Evolutionary conservation across 2,113 vertebrate genomes (phyloP), one percentile per base, ranked within the genome.

Genomic region (Microtus montanus): DNA sequence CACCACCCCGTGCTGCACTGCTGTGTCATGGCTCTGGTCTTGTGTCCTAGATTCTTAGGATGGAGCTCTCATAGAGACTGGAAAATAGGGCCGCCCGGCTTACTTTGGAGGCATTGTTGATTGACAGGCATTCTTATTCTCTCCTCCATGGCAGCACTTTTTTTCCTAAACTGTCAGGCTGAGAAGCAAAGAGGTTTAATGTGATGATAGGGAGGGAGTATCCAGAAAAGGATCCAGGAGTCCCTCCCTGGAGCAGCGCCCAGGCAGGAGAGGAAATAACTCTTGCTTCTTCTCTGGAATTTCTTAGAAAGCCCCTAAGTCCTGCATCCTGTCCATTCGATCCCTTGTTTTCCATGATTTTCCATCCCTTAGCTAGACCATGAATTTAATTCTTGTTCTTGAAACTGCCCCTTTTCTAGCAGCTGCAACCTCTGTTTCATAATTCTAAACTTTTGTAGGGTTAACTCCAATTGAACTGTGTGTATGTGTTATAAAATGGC

Each of bases 21-120:
- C 85, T 61, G 15, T 30, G 12, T 35, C 0, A 5, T 3, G 3
- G 19, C 87, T 58, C 30, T 49, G 71, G 47, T 75, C 15, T 52
- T 33, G 44, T 12, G 41, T 78, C 54, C 78, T 89, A 75, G 89
- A 49, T 90, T 82, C 87, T 75, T 38, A 52, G 87, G 70, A 30
- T 82, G 44, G 94, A 85, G 63, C 94, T 77, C 71, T 80, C n/a
- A 44, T 33, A 38, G 95, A 89, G 78, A 22, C 94, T 24, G 3
- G 66, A 30, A 33, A 26, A 70, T 2, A 2, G 38, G 13, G 28
- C 61, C 35, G 49, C 15, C 11, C 30, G 61, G 52, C 74, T 90
- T 61, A 14, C 83, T 90, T 89, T 19, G 41, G 12, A 64, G 70
- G 9, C 58, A 35, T 35, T 74, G 91, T 44, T 89, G 87, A 88